Conservation (phyloP, 2,888 invertebrate species). For the Melanchra persicariae region DNA sequence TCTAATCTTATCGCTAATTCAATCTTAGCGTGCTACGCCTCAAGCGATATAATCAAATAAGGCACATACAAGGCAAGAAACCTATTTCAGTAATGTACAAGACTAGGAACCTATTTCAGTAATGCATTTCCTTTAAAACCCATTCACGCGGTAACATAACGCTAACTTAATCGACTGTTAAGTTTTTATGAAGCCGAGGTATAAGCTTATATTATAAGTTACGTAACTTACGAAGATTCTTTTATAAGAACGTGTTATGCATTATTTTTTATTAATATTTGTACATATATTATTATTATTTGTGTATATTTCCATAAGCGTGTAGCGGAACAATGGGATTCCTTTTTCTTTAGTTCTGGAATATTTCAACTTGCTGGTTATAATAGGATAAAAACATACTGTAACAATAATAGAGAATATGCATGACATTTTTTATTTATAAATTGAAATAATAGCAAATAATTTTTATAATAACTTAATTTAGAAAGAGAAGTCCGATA, state of each 20-base stretch:
- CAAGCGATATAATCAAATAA: constrained; percentile 41
- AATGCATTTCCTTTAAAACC: constrained; percentile 46
- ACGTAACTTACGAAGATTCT: constrained; percentile 1
- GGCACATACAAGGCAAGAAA: neutral
- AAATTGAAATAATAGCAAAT: too few relatives aligned
- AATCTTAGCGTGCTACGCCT: constrained; percentile 37
- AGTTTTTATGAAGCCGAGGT: constrained; percentile 15
- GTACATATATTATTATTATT: too few relatives aligned
- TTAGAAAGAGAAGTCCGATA: too few relatives aligned
- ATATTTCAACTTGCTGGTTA: neutral
- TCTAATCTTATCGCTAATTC: constrained; percentile 41
- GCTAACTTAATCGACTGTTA: constrained; percentile 41
- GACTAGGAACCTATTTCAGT: constrained; percentile 14
- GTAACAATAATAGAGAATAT: too few relatives aligned
- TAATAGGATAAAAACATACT: neutral
- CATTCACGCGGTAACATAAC: constrained; percentile 38
- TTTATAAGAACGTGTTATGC: neutral
- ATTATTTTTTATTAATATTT: neutral
- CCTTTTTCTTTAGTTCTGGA: neutral
- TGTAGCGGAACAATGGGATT: neutral
- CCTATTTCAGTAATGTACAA: constrained; percentile 1
- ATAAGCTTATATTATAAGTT: neutral
- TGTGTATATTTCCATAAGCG: neutral
- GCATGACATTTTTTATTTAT: too few relatives aligned
- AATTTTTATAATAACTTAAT: too few relatives aligned